Evolutionary conservation across 2,797 vertebrate genomes (phyloP).

Genomic region (Mastacembelus armatus): DNA sequence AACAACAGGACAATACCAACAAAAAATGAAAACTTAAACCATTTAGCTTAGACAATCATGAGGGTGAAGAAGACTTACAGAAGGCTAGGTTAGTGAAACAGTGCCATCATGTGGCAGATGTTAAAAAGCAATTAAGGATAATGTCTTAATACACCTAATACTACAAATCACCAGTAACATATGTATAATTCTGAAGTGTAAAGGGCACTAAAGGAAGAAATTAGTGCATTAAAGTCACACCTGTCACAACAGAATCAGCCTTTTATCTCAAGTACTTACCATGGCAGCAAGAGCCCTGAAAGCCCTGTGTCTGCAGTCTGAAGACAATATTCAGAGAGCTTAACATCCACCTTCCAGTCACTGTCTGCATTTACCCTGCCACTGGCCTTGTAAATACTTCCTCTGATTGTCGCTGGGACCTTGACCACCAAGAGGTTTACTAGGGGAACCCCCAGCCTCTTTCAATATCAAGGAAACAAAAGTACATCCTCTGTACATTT

Average conservation of each 20-base stretch:
- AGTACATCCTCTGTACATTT: neutral
- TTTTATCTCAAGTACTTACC: neutral
- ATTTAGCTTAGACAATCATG: neutral
- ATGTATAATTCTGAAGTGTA: too few species aligned
- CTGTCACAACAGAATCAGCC: neutral
- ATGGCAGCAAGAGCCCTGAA: neutral
- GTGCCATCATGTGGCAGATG: conserved; percentile 72
- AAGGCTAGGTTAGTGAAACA: conserved; percentile 57
- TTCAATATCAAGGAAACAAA: conserved; percentile 17
- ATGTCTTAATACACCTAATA: neutral
- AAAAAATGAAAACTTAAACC: too few species aligned
- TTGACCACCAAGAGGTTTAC: neutral
- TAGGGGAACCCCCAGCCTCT: conserved; percentile 13
- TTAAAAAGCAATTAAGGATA: neutral
- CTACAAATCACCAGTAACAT: neutral
- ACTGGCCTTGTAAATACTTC: conserved; percentile 54
- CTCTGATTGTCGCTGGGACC: conserved; percentile 61
- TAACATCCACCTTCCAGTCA: conserved; percentile 58
- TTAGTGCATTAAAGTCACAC: neutral
- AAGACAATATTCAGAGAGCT: conserved; percentile 39
- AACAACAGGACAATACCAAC: too few species aligned
- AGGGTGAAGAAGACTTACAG: neutral
- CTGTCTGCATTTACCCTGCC: conserved; percentile 19
- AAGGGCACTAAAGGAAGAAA: neutral
- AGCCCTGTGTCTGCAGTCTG: conserved; percentile 11